Evolutionary conservation across 2,113 vertebrate genomes (phyloP), one percentile per base, ranked within the genome.

Genomic region (Saguinus imperator): DNA sequence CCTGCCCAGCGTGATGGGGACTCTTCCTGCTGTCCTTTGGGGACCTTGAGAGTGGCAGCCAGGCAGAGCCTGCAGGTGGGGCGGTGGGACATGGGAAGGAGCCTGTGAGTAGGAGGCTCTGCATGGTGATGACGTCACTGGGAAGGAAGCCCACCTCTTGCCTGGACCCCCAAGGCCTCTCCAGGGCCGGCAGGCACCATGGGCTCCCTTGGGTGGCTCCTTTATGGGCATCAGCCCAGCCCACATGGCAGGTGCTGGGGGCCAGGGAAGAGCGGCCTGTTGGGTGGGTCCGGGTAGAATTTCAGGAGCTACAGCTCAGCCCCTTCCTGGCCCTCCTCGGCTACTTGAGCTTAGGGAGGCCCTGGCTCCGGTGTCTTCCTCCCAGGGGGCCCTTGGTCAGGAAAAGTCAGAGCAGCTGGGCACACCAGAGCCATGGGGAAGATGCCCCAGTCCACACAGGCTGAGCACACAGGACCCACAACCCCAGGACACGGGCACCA

Each of bases 211-310:
- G 5, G 82, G 37, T 7, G 0, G 52, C 13, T 94, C 76, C 81
- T 72, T 66, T 35, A 37, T 0, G 0, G 83, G 94, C 21, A 3
- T 64, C 18, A 3, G 40, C 72, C 37, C 82, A 55, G 90, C 83
- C 90, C 87, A 79, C 25, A 0, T 5, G 3, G 94, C 70, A 52
- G 89, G 48, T 3, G 23, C 81, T 29, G 12, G 29, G 43, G 48
- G 66, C 50, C 68, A 16, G 79, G 70, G 55, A 48, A 87, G 81
- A 91, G 21, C 2, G 0, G 13, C 89, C 43, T 0, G 88, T 48
- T 20, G 3, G 94, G 86, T 82, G 0, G 89, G 97, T 96, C 61
- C 0, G 52, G 73, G 97, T 87, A 61, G 96, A 89, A 86, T 91
- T 86, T 91, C 97, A 76, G 94, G 97, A 13, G 3, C 82, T 13